Base-by-base conservation (phyloP, 1,140 invertebrate genomes). In the Hypothenemus hampei region DNA sequence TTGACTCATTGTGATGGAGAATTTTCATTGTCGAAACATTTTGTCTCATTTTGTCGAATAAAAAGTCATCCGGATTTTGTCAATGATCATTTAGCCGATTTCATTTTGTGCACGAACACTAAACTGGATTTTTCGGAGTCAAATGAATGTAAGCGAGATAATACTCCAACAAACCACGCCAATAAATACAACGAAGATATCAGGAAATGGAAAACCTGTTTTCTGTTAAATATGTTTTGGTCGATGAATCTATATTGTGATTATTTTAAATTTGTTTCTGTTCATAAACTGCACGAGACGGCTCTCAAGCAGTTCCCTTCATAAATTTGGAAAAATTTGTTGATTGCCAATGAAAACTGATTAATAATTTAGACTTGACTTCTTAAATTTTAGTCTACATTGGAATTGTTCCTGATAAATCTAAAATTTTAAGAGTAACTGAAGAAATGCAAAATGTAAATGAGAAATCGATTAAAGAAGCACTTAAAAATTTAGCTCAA, bases 71-170 rank as follows among this genome's bases (percentile, higher is more conserved):
- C 5, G 8, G 6, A 31, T 8, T 52, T 52, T 44, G 16, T 31
- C 8, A 13, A 43, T 7, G 8, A 22, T 3, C 7, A 43, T 3
- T 16, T 43, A 0, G 37, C 3, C 1, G 39, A 52, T 13, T 52
- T 52, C 23, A 22, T 15, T 6, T 16, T 52, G 8, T 52, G 50
- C 23, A 52, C 50, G 0, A 52, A 52, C 37, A 52, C 50, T 1
- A 15, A 43, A 4, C 37, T 52, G 10, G 18, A 54, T 13, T 40
- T 50, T 21, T 2, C 35, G 2, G 40, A 15, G 16, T 11, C n/a
- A n/a, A n/a, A 33, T 6, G 35, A 31, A 47, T 20, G 26, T 4
- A 19, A 47, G 26, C 5, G 7, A 13, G 45, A 47, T 18, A 18
- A 19, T 2, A 35, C n/a, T 11, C 18, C 35, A 35, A 18, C 26